Evolutionary conservation across 2,888 invertebrate species (phyloP).

Genomic region (Diadegma fenestrale): DNA sequence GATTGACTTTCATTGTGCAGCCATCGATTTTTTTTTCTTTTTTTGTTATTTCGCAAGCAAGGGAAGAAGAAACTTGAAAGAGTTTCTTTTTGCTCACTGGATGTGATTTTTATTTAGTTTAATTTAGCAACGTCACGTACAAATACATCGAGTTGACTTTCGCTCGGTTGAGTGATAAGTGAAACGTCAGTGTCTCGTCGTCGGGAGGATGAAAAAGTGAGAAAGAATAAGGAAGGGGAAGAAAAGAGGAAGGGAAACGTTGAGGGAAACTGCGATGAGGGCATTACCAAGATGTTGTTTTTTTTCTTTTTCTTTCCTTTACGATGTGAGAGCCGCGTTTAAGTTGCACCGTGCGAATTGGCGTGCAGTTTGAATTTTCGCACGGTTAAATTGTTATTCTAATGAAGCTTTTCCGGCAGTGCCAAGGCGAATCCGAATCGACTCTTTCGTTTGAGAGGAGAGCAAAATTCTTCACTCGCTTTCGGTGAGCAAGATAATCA

Average conservation of each 20-base stretch:
- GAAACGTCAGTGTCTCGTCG: slow-evolving; percentile 56
- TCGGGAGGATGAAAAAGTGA: slow-evolving; percentile 31
- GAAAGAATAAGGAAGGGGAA: background rate
- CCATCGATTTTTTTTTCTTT: background rate
- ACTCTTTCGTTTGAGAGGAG: background rate
- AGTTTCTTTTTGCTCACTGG: slow-evolving; percentile 46
- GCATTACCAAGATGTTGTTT: slow-evolving; percentile 42
- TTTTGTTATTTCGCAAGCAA: background rate
- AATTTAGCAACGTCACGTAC: slow-evolving; percentile 45
- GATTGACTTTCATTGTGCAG: slow-evolving; percentile 27
- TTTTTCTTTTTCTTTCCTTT: slow-evolving; percentile 38
- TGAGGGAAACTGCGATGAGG: slow-evolving; percentile 49
- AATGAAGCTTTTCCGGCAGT: slow-evolving; percentile 65
- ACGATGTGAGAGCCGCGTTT: background rate
- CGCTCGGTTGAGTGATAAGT: slow-evolving; percentile 64
- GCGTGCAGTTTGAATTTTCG: slow-evolving; percentile 46
- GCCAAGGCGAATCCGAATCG: slow-evolving; percentile 21
- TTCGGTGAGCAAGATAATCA: slow-evolving; percentile 8
- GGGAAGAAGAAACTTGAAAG: slow-evolving; percentile 17
- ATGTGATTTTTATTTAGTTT: slow-evolving; percentile 28
- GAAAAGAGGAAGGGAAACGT: slow-evolving; percentile 32
- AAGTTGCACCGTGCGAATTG: slow-evolving; percentile 34
- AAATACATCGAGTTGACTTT: slow-evolving; percentile 55
- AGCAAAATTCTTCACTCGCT: slow-evolving; percentile 31
- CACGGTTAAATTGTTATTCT: slow-evolving; percentile 64